Percentiles rank a stretch among this genome's conserved stretches.
Conservation (phyloP, 2,113 vertebrate species). For the Etia nguti region DNA sequence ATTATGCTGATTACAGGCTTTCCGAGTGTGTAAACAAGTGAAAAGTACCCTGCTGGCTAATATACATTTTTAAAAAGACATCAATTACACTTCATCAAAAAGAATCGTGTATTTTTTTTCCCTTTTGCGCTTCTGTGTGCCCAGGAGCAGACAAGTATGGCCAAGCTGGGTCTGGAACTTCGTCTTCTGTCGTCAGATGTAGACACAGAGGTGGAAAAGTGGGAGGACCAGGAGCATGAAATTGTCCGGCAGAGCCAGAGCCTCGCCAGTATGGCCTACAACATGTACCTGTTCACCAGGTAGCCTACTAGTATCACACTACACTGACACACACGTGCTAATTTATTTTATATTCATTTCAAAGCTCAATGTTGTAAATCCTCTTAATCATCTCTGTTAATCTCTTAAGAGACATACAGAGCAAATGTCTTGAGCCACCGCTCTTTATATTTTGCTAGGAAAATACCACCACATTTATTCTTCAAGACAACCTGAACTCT, state of each 20-base stretch:
- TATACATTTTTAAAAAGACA: neutral
- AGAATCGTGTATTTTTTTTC: neutral
- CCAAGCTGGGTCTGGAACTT: conserved; percentile 90
- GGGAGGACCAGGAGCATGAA: conserved; percentile 92
- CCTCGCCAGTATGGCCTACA: conserved; percentile 92
- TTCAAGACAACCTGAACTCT: neutral
- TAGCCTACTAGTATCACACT: conserved; percentile 38
- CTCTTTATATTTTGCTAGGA: neutral
- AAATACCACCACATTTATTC: neutral
- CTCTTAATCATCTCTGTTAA: neutral
- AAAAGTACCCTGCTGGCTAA: neutral
- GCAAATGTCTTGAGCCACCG: neutral
- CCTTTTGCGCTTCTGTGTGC: neutral
- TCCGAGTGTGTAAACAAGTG: conserved; percentile 14
- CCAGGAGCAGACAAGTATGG: conserved; percentile 90
- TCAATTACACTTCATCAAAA: neutral
- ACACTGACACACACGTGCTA: neutral
- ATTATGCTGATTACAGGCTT: conserved; percentile 22
- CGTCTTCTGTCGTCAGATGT: conserved; percentile 87
- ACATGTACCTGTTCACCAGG: conserved; percentile 96
- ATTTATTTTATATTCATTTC: neutral
- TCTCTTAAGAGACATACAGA: conserved; percentile 5
- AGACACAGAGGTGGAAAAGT: conserved; percentile 89
- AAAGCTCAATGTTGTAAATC: neutral
- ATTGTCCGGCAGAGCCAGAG: conserved; percentile 81